phyloP scores from a whole-genome alignment of 1,140 invertebrate species.

The Tribolium madens region DNA sequence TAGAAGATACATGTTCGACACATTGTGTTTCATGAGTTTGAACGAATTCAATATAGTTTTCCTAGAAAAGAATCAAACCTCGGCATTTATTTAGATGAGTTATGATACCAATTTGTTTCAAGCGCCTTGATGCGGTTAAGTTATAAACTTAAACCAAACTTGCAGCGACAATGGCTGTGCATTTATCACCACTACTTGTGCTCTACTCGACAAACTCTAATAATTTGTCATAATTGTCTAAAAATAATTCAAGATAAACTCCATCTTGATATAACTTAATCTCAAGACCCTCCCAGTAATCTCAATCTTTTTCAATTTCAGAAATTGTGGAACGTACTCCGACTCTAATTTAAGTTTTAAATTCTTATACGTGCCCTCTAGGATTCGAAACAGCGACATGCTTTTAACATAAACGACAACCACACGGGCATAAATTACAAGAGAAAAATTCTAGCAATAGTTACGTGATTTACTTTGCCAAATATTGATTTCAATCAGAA shows the following conservation, averaged over 20 bases:
- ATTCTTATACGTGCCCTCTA: neutral
- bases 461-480: too few species aligned
- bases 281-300: neutral
- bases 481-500: too few species aligned
- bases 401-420: slow-evolving; percentile 3
- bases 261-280: slow-evolving; percentile 1
- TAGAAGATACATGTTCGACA: too few species aligned
- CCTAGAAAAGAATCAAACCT: neutral
- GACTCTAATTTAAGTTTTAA: neutral
- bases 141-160: slow-evolving; percentile 26
- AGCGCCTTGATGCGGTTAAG: slow-evolving; percentile 18
- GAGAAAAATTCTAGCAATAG: neutral
- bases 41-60: neutral
- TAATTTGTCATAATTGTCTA: slow-evolving; percentile 22
- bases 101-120: slow-evolving; percentile 1
- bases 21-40: too few species aligned
- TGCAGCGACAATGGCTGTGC: slow-evolving; percentile 5
- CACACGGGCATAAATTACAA: neutral
- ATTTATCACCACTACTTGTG: slow-evolving; percentile 9
- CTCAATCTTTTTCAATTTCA: slow-evolving; percentile 22
- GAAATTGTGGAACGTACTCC: neutral
- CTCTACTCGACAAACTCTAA: neutral
- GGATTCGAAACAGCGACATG: neutral
- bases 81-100: slow-evolving; percentile 8
- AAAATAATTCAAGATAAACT: slow-evolving; percentile 8